Base-by-base conservation (phyloP, 1,140 invertebrate genomes). In the Hyphantria cunea region DNA sequence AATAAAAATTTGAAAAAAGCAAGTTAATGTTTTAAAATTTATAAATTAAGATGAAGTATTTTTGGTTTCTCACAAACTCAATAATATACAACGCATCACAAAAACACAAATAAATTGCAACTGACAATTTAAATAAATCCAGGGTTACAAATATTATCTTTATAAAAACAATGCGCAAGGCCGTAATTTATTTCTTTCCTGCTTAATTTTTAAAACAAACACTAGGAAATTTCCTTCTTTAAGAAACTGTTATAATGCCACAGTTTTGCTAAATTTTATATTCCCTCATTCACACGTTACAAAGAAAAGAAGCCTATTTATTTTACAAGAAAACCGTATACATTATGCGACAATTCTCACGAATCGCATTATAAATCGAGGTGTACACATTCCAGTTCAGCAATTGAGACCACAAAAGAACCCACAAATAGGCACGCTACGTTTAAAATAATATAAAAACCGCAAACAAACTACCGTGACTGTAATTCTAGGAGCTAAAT, bases 371-470 rank as follows among this genome's bases (percentile, higher is more conserved):
- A 14, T n/a, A 17, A 48, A 34, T 44, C 34, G 44, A 31, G 33
- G 39, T 31, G 47, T 17, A 13, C 34, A 48, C 39, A 49, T 49
- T 49, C 17, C 45, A 15, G 9, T 33, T 58, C 54, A 58, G 32
- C 31, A 39, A 12, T 49, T 58, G 17, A 10, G 11, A 58, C 55
- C 55, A 14, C 55, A 58, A 48, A 34, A 9, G 39, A 42, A 56
- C 47, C 54, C 54, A 31, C 55, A 39, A 17, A 11, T 0, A 25
- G 8, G 32, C 31, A 14, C 13, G 34, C 49, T 39, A 49, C 45
- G 13, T 17, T 55, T 44, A 34, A 49, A 49, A 58, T 58, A 49
- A 55, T 17, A 25, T 14, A 10, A 8, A 49, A 37, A 58, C 55
- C 55, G 17, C 55, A 58, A 49, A 39, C n/a, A 3, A 42, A 14